These are phyloP conservation scores for Ciconia nigra DNA, from an alignment of 2,797 vertebrate genomes.

Conservation along the genomic window DNA sequence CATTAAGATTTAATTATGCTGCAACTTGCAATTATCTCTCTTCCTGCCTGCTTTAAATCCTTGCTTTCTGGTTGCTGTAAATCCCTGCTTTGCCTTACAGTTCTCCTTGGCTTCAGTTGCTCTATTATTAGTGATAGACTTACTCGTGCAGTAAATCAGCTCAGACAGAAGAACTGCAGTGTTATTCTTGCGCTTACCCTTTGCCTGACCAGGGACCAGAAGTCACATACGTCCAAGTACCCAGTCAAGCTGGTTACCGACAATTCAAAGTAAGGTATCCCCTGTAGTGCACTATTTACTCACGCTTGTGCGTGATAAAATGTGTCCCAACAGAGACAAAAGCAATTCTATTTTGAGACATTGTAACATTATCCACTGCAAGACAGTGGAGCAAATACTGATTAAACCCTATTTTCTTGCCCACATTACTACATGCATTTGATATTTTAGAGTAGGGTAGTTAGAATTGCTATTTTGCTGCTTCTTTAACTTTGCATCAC, in stretches of 20 bases:
- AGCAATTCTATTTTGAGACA: neutral
- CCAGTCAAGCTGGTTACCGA: neutral
- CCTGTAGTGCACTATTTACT: neutral
- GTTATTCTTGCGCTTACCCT: neutral
- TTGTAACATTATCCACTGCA: neutral
- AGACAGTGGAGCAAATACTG: neutral
- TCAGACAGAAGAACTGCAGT: neutral
- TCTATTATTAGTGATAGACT: constrained; percentile 33
- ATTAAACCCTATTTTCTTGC: neutral
- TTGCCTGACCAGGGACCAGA: neutral
- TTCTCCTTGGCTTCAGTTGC: neutral
- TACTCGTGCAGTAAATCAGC: constrained; percentile 8
- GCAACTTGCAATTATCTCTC: constrained; percentile 23
- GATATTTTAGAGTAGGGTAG: neutral
- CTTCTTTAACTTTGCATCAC: neutral
- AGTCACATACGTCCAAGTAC: neutral
- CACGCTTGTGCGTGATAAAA: neutral
- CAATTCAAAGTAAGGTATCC: neutral
- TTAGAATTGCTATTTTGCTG: neutral
- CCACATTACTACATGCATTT: neutral
- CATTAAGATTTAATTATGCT: constrained; percentile 28
- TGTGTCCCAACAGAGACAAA: neutral
- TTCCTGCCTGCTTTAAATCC: constrained; percentile 1
- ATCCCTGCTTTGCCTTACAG: constrained; percentile 20
- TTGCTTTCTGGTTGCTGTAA: constrained; percentile 2